Conservation (phyloP, 2,888 invertebrate species). For the Oeneis ivallda region DNA sequence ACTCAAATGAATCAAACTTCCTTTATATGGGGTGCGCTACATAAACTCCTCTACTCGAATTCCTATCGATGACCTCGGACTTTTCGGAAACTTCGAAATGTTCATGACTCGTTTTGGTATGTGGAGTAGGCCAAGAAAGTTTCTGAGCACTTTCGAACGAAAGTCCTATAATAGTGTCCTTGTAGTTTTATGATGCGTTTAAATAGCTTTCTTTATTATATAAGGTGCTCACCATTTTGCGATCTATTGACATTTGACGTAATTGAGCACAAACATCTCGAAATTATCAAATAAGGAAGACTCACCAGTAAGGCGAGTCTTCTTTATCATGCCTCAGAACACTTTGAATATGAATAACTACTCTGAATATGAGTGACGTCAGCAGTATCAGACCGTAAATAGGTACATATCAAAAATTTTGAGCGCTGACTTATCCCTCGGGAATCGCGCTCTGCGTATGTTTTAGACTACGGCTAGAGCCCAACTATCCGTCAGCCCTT, state of each 20-base stretch:
- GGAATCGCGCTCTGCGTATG: no score
- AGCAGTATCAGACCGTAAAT: neutral
- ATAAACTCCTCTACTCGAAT: no score
- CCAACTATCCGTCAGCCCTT: no score
- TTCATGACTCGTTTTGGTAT: constrained; percentile 12
- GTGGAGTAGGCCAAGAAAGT: constrained; percentile 14
- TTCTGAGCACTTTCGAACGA: constrained; percentile 5
- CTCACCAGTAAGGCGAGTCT: neutral
- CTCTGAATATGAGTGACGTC: neutral
- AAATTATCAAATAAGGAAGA: neutral
- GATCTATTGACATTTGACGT: neutral
- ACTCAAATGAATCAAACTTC: no score
- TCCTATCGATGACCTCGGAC: neutral
- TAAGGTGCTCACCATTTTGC: no score
- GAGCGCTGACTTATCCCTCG: no score
- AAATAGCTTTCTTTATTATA: neutral
- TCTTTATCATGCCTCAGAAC: no score
- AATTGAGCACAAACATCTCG: neutral
- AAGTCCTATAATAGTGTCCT: constrained; percentile 12
- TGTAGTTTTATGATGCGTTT: neutral
- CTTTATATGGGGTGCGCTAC: no score
- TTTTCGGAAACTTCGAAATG: neutral
- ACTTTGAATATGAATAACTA: neutral
- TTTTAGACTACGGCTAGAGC: no score
- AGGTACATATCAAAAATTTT: no score